Percentiles rank a stretch among this genome's conserved stretches.
Evolutionary conservation across 2,888 invertebrate genomes (phyloP).

Genomic region (Mellilla xanthometata): DNA sequence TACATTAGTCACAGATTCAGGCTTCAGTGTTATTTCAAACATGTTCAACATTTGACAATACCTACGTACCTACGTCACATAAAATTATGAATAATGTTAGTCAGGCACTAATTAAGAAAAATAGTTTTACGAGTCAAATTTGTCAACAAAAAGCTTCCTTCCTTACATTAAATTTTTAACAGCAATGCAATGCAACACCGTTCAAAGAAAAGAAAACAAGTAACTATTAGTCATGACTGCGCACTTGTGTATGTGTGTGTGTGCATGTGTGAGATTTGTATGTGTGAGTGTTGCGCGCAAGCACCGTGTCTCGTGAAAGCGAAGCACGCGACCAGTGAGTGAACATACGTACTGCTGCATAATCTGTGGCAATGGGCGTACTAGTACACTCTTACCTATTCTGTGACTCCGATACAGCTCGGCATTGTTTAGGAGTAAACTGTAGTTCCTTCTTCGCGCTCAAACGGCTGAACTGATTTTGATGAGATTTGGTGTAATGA

Average conservation of each 20-base stretch:
- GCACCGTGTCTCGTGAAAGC: constrained; percentile 45
- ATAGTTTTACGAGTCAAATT: no score
- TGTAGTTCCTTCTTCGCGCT: neutral
- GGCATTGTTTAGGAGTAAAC: neutral
- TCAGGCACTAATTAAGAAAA: no score
- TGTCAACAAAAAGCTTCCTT: no score
- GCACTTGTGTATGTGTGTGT: constrained; percentile 18
- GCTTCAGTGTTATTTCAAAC: no score
- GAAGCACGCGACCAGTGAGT: constrained; percentile 49
- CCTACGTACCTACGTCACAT: no score
- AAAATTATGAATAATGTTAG: no score
- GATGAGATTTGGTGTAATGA: no score
- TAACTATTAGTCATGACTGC: constrained; percentile 26
- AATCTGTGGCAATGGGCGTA: neutral
- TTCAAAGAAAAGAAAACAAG: constrained; percentile 27
- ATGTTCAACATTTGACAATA: no score
- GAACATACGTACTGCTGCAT: constrained; percentile 28
- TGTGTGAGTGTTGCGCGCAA: constrained; percentile 22
- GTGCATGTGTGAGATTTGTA: constrained; percentile 14
- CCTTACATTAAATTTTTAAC: no score
- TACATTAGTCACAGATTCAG: no score
- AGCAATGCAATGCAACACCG: constrained; percentile 24
- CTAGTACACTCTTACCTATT: neutral
- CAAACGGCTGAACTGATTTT: no score
- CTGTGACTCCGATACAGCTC: neutral